Evolutionary conservation across 2,113 vertebrate genomes (phyloP).

Genomic region (Cynopterus brachyotis): DNA sequence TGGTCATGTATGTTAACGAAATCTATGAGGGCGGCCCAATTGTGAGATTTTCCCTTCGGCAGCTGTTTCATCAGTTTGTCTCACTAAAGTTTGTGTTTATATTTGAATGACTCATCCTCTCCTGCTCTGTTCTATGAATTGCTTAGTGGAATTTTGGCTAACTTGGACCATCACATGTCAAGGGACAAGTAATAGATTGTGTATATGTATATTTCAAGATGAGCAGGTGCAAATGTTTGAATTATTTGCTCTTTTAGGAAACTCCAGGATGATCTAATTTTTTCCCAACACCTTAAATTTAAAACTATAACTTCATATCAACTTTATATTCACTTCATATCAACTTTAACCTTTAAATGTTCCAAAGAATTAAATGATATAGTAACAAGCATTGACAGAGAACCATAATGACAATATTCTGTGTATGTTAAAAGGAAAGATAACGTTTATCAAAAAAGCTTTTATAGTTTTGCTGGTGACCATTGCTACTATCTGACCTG

Average conservation of each 20-base stretch:
- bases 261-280: not conserved
- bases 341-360: not conserved
- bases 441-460: not conserved
- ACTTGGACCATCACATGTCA: not conserved
- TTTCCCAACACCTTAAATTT: not conserved
- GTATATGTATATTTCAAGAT: not conserved
- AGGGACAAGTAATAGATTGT: not conserved
- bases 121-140: not conserved
- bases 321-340: not conserved
- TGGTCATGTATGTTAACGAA: not conserved
- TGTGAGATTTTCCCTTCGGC: not conserved
- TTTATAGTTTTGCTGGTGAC: not conserved
- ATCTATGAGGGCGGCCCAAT: constrained; percentile 35
- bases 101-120: constrained; percentile 47
- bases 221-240: not conserved
- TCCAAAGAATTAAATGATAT: not conserved
- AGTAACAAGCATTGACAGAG: not conserved
- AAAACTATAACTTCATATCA: not conserved
- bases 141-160: constrained; percentile 42
- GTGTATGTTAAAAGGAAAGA: not conserved
- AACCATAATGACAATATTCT: not conserved
- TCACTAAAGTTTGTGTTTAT: constrained; percentile 30
- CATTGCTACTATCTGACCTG: too few relatives aligned
- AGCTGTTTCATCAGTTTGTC: constrained; percentile 44
- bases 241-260: not conserved